Base-by-base conservation (phyloP, 1,140 invertebrate genomes). In the Olivierus martensii region DNA sequence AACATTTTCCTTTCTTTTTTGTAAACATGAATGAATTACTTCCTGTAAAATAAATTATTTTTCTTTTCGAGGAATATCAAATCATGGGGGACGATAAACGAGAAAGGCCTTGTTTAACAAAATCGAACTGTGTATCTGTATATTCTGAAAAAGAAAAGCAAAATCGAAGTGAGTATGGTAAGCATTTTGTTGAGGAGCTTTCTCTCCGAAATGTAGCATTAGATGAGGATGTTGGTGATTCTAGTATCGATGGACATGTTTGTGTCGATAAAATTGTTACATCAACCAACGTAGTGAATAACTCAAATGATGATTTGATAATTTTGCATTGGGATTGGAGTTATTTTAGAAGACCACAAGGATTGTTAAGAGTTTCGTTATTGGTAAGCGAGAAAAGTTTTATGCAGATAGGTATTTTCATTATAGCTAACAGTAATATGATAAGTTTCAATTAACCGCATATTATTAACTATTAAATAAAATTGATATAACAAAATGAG, bases 171-270 rank as follows among this genome's bases (percentile, higher is more conserved):
- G 54, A 44, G 11, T 56, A 51, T 52, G n/a, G 49, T 47, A n/a
- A 41, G 11, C 54, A 56, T 47, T 51, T 56, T 37, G 54, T 51
- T 21, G 54, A 56, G 37, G 54, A 56, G 51, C 51, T 49, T 38
- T 51, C 54, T 10, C 39, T 56, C 15, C 39, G 54, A 56, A 56
- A 52, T 56, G 37, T 56, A 45, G 49, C 49, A 14, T 21, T 56
- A n/a, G 54, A 56, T 52, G 54, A 52, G 51, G 37, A 19, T 15
- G 54, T 39, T 3, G 49, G 54, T 38, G 7, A 15, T n/a, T 41
- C 54, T 7, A 21, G 47, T 21, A 19, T 46, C 3, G 49, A 56
- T 48, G 49, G 54, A 28, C 43, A 51, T 18, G 48, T 48, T 28
- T 28, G 28, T 28, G 28, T 4, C 22, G 42, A 49, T 21, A 18